phyloP scores from a whole-genome alignment of 2,113 vertebrate genomes.

The Actinemys pallida region DNA sequence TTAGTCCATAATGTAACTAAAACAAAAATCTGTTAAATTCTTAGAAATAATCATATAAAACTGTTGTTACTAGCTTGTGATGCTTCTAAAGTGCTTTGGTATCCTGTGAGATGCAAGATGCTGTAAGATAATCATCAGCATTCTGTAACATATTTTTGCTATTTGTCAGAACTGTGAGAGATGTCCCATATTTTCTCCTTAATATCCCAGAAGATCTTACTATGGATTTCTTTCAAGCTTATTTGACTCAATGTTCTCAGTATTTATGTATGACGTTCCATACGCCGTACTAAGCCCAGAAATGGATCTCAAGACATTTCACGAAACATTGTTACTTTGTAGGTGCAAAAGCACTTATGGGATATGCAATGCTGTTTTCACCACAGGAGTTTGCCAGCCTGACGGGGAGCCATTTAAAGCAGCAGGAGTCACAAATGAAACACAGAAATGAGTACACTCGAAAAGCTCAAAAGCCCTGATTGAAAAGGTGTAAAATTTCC shows the following conservation, averaged over 20 bases:
- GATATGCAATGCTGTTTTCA: background rate
- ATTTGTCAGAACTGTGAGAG: background rate
- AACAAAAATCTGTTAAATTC: background rate
- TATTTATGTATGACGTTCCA: background rate
- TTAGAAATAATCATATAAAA: background rate
- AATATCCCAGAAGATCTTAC: background rate
- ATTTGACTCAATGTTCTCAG: background rate
- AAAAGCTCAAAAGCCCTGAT: background rate
- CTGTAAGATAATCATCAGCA: background rate
- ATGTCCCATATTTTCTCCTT: background rate
- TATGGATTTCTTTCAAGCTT: background rate
- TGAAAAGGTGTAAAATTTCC: background rate
- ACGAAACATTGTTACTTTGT: background rate
- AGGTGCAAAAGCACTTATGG: background rate
- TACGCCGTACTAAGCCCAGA: background rate
- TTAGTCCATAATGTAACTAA: background rate
- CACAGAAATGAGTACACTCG: background rate
- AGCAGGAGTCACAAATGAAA: background rate
- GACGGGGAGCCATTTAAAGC: background rate
- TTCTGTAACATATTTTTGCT: rapidly evolving
- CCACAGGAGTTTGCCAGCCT: background rate
- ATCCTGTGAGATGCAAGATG: background rate
- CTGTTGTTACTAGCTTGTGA: background rate
- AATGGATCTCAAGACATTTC: background rate
- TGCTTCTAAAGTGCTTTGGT: background rate